Base-by-base conservation (phyloP, 2,888 invertebrate species). In the Cremastinae sp. region DNA sequence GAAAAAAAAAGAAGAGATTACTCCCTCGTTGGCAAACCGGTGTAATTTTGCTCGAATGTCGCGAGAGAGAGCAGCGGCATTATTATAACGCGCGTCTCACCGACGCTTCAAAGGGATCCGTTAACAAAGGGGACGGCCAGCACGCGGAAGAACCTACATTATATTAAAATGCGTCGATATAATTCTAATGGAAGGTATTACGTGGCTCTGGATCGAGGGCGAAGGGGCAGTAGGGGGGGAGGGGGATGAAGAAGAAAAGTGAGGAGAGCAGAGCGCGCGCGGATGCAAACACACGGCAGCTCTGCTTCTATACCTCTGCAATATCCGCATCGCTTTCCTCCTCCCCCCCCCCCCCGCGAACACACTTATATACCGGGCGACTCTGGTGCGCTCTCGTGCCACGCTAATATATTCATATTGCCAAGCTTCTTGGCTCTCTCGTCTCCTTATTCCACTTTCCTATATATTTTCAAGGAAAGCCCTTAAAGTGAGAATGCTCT, bases 151-250 rank as follows among this genome's bases (percentile, higher is more conserved):
- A 47, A 36, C 20, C 20, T n/a, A 56, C 43, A 49, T 61, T 76
- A 81, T 85, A 85, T 87, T 87, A 86, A 87, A 87, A 87, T 87
- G 87, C 86, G 82, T 75, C 80, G 82, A 85, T 87, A 87, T 86
- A 87, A 87, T 87, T 87, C 85, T 87, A 87, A 87, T 87, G 86
- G 85, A 84, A 83, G 86, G 83, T 79, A 87, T 87, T 87, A 86
- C 86, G 81, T 43, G 78, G 80, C 77, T 80, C 61, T 28, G 2
- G 28, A 3, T 28, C 71, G 65, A 77, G 79, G n/a, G 38, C 18
- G 38, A 12, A n/a, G n/a, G n/a, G n/a, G 10, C 47, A 59, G 58
- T n/a, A n/a, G n/a, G n/a, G n/a, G n/a, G n/a, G n/a, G n/a, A n/a
- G n/a, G n/a, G n/a, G n/a, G 58, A 54, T 58, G 41, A 28, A 59